phyloP scores from a whole-genome alignment of 2,888 invertebrate species.

The Drosophila niveifrons region DNA sequence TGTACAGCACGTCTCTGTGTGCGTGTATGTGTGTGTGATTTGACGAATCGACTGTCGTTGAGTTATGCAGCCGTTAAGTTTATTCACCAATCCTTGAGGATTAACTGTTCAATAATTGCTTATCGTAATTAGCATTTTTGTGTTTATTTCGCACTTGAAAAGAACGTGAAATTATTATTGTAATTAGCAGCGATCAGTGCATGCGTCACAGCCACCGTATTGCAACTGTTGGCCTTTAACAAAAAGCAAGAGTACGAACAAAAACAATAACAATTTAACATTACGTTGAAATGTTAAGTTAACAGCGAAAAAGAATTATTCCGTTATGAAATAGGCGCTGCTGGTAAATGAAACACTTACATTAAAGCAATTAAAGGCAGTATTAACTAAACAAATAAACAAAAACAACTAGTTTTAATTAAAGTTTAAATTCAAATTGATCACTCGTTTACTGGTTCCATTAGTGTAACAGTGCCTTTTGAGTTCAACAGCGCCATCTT shows the following conservation, averaged over 20 bases:
- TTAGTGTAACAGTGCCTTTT: neutral
- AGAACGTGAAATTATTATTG: neutral
- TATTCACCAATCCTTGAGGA: constrained; percentile 4
- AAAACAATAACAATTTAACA: constrained; percentile 20
- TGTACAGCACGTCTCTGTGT: neutral
- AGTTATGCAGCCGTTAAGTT: neutral
- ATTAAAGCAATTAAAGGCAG: neutral
- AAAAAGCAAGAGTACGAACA: neutral
- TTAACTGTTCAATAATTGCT: neutral
- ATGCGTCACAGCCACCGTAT: constrained; percentile 10
- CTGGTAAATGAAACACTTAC: neutral
- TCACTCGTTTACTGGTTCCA: neutral
- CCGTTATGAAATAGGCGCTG: neutral
- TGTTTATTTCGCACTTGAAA: neutral
- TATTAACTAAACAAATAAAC: no score
- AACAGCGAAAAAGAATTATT: neutral
- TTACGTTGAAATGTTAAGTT: constrained; percentile 5
- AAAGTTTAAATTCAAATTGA: neutral
- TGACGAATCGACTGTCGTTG: constrained; percentile 3
- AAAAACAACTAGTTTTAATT: neutral
- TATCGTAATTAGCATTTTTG: neutral
- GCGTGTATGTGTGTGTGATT: neutral
- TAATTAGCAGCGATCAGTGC: constrained; percentile 5
- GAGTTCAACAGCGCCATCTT: constrained; percentile 4
- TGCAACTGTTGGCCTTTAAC: neutral